A percentile compares a stretch with the other conserved stretches of the same genome.
These are phyloP conservation scores for Heliconius erato DNA, from an alignment of 2,888 invertebrate genomes.

Conservation along the genomic window DNA sequence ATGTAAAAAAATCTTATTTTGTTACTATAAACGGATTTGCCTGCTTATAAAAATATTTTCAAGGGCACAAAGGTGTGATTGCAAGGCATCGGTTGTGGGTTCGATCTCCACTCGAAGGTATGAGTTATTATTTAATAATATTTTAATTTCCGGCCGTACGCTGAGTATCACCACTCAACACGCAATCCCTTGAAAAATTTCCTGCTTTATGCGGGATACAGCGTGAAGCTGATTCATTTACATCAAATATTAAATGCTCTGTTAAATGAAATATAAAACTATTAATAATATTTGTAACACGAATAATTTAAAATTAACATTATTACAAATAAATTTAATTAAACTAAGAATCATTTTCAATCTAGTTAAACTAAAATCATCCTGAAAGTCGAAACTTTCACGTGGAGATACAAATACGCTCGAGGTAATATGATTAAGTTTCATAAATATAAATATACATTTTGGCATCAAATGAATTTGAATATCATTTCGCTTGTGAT, in stretches of 20 bases:
- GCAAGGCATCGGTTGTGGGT: too few species aligned
- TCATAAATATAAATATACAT: constrained; percentile 29
- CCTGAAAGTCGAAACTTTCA: constrained; percentile 10
- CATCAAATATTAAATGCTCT: not conserved
- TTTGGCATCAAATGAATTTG: constrained; percentile 25
- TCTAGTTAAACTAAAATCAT: constrained; percentile 7
- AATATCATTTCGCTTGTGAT: constrained; percentile 14
- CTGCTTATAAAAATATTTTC: not conserved
- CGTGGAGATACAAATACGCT: constrained; percentile 11
- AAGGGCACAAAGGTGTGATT: too few species aligned
- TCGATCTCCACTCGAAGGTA: too few species aligned
- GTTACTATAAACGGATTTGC: not conserved
- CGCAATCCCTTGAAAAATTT: too few species aligned
- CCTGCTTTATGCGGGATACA: too few species aligned
- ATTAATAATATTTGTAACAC: too few species aligned
- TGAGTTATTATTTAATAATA: too few species aligned
- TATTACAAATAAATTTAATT: constrained; percentile 8
- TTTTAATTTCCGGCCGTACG: too few species aligned
- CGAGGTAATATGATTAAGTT: constrained; percentile 29
- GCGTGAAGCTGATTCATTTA: too few species aligned
- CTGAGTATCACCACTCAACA: too few species aligned
- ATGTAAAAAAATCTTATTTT: not conserved
- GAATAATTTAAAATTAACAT: not conserved
- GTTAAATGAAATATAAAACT: not conserved
- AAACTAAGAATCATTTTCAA: not conserved